Evolutionary conservation across 1,140 invertebrate genomes (phyloP), one percentile per base, ranked within the genome.

Genomic region (Orchesella cincta): DNA sequence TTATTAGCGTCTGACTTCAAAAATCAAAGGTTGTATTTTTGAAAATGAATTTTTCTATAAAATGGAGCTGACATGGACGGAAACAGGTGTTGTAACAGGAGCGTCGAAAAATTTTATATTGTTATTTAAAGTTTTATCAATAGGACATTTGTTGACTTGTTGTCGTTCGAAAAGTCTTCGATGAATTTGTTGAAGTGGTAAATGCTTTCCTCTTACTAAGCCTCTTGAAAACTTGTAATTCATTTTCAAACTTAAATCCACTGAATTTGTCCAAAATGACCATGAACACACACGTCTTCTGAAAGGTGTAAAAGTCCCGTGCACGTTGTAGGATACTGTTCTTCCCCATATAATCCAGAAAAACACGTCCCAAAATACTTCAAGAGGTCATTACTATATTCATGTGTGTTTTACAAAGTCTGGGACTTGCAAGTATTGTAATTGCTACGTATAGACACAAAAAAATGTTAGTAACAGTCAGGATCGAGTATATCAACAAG

Each of bases 251-350:
- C 29, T 20, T n/a, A 64, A 78, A 78, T 1, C 73, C 73, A 29
- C 52, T 39, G 36, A 78, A 78, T 14, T 1, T 18, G 29, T 72
- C 74, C 18, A n/a, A 78, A 34, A 23, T 76, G 23, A 26, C 76
- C 76, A 57, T 71, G 31, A 0, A 16, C 23, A n/a, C n/a, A n/a
- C 5, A 54, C 67, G 26, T 80, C 79, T 0, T 72, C n/a, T 18
- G 72, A 23, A 20, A 80, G 33, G 72, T 80, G 79, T 23, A 73
- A 64, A n/a, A 80, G 29, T 18, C n/a, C 74, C 71, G 31, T 80
- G 79, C 0, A 80, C 64, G 54, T 80, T 80, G 62, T 70, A 78
- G 0, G 74, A 75, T 18, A 72, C 36, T 67, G 75, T 33, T 54
- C 46, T 1, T 54, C 18, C 28, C 79, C 79, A 35, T 73, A 78